Evolutionary conservation across 2,888 invertebrate genomes (phyloP), one percentile per base, ranked within the genome.

Genomic region (Anarsia innoxiella): DNA sequence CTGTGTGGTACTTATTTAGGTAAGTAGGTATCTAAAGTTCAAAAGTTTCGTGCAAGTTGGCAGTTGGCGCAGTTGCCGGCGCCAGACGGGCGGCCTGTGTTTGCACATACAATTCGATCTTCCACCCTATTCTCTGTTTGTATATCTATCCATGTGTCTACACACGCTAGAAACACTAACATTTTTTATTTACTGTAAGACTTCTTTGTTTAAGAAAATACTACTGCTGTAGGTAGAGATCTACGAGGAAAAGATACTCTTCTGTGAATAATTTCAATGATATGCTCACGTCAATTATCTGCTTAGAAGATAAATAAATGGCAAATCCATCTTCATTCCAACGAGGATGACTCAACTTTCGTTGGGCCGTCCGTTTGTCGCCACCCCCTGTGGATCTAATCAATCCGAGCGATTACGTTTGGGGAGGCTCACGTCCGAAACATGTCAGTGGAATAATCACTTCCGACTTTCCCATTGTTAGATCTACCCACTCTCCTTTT

Each of bases 91-190:
- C 66, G 64, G 55, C 49, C 48, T 42, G 41, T 68, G 66, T 68
- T 69, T 68, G 59, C 59, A 41, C 51, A 54, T 61, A 51, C 59
- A 60, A 67, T 69, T 68, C 59, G 49, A 58, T 56, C 51, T 47
- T 48, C 53, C 49, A 53, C 46, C 47, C 27, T 19, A 34, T 28
- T 19, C 30, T 9, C 44, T 60, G 54, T 62, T 62, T 61, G 53
- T 42, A 53, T 49, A 53, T 56, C 46, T 32, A 51, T 49, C n/a
- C n/a, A n/a, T n/a, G 49, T 51, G 53, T 53, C 55, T 51, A 51
- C 46, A 23, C n/a, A n/a, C n/a, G n/a, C 19, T 19, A 19, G 19
- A 19, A 19, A 19, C n/a, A n/a, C n/a, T n/a, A n/a, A n/a, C n/a
- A n/a, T n/a, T n/a, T n/a, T n/a, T n/a, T n/a, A n/a, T n/a, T n/a